Evolutionary conservation across 2,797 vertebrate species (phyloP), one percentile per base, ranked within the genome.

Genomic region (Myoxocephalus aenaeus): DNA sequence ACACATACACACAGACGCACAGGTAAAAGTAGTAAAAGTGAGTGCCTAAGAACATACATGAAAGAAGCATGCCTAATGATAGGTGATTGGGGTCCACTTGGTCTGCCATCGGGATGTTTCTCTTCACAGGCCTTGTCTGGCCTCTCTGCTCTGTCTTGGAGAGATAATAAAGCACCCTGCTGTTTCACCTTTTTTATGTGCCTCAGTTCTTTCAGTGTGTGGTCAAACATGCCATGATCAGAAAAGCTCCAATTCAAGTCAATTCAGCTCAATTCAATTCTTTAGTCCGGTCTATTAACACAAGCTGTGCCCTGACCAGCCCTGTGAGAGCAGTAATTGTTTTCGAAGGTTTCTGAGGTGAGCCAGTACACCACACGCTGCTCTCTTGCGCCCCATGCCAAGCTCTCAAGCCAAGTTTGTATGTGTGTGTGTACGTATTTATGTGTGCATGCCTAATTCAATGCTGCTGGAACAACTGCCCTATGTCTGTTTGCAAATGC

Each of bases 311-410:
- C 65, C 86, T 84, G 91, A 90, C 89, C 87, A 78, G 90, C 87
- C 86, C 90, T 88, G 86, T 86, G 91, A 92, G 92, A 92, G 84
- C 90, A 87, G 85, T 94, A 93, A 93, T 93, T 93, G 93, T 94
- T 92, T 94, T 93, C 83, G 70, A 86, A 89, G 92, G 89, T 90
- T 92, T 92, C 92, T 91, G 90, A 94, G 92, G 93, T 92, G 91
- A 93, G 90, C 90, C 89, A 91, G 90, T 87, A 87, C 81, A 84
- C 88, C 87, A 86, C 92, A 92, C 70, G 81, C 90, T 92, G 93
- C 88, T 92, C 90, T 90, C 85, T 84, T 61, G 65, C 86, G 44
- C 88, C 91, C 84, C 91, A 92, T 91, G 93, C 92, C 91, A 93
- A 92, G 90, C 91, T 91, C 79, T 86, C 85, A 90, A 90, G 91